A percentile compares a stretch with the other conserved stretches of the same genome.
These are phyloP conservation scores for Takifugu ocellatus DNA, from an alignment of 2,797 vertebrate species.

Conservation along the genomic window DNA sequence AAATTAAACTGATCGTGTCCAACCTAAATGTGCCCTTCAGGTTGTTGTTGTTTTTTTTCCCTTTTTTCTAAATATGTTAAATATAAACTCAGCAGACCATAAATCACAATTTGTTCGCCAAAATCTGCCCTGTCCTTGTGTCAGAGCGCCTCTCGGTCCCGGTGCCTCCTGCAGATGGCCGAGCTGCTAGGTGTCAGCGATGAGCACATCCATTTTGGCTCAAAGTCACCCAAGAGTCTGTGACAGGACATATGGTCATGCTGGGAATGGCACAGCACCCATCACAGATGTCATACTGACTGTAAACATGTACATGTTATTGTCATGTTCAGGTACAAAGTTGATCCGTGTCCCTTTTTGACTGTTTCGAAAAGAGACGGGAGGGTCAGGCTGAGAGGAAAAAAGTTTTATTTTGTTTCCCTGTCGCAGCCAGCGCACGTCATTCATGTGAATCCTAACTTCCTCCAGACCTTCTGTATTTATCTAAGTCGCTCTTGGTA, in stretches of 20 bases:
- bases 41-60: too few relatives aligned
- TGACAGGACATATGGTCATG: constrained; percentile 76
- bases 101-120: constrained; percentile 1
- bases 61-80: too few relatives aligned
- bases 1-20: too few relatives aligned
- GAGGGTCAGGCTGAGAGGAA: constrained; percentile 40
- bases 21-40: too few relatives aligned
- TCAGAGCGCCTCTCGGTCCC: constrained; percentile 45
- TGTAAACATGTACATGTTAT: constrained; percentile 66
- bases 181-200: constrained; percentile 70
- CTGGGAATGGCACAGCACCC: constrained; percentile 73
- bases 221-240: constrained; percentile 57
- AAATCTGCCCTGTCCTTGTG: constrained; percentile 46
- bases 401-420: constrained; percentile 29
- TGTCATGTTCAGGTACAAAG: constrained; percentile 38
- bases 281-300: constrained; percentile 60
- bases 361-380: constrained; percentile 39
- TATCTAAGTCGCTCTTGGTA: too few relatives aligned
- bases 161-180: constrained; percentile 71
- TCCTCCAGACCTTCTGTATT: too few relatives aligned
- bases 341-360: constrained; percentile 54
- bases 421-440: too few relatives aligned
- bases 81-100: not conserved
- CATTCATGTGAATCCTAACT: too few relatives aligned
- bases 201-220: constrained; percentile 72